Conservation (phyloP, 2,113 vertebrate genomes). For the Galeopterus variegatus region DNA sequence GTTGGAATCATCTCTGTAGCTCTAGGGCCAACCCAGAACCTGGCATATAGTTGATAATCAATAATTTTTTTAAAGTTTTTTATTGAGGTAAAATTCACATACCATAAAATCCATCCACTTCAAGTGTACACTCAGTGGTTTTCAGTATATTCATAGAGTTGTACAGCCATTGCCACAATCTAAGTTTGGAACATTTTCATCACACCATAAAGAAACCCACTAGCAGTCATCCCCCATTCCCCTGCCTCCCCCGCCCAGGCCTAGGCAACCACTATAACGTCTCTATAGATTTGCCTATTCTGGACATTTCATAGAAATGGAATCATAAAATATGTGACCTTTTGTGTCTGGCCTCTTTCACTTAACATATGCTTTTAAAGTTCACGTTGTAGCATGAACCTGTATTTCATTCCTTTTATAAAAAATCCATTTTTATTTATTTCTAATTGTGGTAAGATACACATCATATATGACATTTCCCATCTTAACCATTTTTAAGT, state of each 20-base stretch:
- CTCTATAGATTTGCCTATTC: not conserved
- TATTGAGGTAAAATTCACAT: not conserved
- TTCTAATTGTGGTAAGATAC: constrained; percentile 12
- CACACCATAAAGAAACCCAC: not conserved
- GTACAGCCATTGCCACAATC: not conserved
- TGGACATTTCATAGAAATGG: not conserved
- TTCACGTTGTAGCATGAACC: not conserved
- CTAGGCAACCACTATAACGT: not conserved
- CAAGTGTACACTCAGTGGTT: not conserved
- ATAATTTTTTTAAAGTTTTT: not conserved
- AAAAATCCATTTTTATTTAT: not conserved
- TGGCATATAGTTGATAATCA: not conserved
- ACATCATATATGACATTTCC: not conserved
- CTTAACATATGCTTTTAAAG: not conserved
- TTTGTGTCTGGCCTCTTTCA: not conserved
- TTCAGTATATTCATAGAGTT: not conserved
- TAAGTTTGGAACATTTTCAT: not conserved
- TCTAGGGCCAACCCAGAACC: not conserved
- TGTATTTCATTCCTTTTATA: not conserved
- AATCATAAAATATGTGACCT: not conserved
- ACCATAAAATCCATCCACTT: not conserved
- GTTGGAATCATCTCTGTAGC: not conserved
- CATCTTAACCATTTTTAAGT: not conserved
- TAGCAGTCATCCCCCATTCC: not conserved
- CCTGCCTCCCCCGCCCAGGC: not conserved